phyloP scores from a whole-genome alignment of 1,140 invertebrate genomes.

The Archivesica marissinica region DNA sequence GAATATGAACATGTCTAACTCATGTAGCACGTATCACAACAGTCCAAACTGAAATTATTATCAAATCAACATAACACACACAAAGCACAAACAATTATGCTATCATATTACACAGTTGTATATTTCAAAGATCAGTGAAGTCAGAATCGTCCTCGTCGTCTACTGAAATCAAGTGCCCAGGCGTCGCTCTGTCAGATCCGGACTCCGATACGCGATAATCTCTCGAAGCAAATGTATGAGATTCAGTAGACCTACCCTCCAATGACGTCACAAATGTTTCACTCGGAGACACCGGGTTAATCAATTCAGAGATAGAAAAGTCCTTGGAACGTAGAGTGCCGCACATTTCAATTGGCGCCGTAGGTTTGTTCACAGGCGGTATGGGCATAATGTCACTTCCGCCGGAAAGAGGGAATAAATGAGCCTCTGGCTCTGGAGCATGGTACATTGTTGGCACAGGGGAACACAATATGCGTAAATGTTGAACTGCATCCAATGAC shows the following conservation, averaged over 20 bases:
- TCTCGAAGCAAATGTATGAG: neutral
- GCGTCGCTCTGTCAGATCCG: neutral
- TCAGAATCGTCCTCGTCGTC: neutral
- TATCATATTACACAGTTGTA: too few species aligned
- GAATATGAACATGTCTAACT: too few species aligned
- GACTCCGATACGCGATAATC: neutral
- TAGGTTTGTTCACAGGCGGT: neutral
- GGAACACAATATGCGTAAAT: neutral
- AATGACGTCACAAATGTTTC: neutral
- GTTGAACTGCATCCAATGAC: conserved; percentile 2
- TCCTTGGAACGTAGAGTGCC: neutral
- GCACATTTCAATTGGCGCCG: neutral
- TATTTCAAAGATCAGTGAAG: neutral
- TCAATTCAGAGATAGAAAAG: neutral
- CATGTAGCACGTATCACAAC: too few species aligned
- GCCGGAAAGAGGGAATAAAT: neutral
- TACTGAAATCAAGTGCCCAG: neutral
- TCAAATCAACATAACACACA: too few species aligned
- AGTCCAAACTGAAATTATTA: too few species aligned
- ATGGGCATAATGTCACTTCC: neutral
- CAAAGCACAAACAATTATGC: too few species aligned
- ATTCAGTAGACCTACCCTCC: neutral
- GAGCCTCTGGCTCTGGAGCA: neutral
- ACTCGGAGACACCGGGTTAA: neutral
- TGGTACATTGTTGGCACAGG: neutral